Evolutionary conservation across 2,113 vertebrate species (phyloP).

Genomic region (Pseudorectes ferrugineus): DNA sequence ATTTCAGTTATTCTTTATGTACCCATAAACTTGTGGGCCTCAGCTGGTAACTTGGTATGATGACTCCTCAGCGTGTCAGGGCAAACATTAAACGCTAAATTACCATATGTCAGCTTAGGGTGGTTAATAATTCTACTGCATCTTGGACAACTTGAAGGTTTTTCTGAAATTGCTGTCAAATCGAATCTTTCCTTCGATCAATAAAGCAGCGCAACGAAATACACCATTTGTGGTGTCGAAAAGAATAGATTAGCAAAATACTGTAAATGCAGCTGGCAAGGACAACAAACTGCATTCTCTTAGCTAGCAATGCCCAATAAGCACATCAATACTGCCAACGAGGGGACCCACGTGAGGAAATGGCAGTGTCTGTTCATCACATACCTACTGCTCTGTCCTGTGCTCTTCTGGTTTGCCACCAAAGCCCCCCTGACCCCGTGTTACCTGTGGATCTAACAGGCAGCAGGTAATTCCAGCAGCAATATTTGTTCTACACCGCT

Average conservation of each 20-base stretch:
- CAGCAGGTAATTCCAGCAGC: background rate
- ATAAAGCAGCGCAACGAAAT: conserved; percentile 34
- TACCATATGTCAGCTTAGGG: conserved; percentile 52
- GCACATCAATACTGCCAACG: background rate
- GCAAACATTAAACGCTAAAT: conserved; percentile 53
- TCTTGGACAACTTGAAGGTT: conserved; percentile 52
- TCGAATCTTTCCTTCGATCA: conserved; percentile 37
- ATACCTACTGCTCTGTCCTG: background rate
- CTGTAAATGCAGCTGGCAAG: conserved; percentile 27
- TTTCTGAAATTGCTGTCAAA: conserved; percentile 56
- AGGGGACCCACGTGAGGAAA: background rate
- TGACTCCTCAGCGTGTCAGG: background rate
- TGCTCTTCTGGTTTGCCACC: background rate
- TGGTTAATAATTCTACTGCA: conserved; percentile 56
- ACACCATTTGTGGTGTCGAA: background rate
- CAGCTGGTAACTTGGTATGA: conserved; percentile 34
- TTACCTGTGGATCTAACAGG: background rate
- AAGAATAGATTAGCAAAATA: conserved; percentile 19
- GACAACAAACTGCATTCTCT: background rate
- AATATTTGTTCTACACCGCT: background rate
- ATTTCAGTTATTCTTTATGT: conserved; percentile 33
- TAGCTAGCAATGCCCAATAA: background rate
- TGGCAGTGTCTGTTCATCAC: background rate
- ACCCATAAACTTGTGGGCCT: conserved; percentile 22
- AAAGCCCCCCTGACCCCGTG: background rate